These are phyloP conservation scores for Drosophila burlai DNA, from an alignment of 1,140 invertebrate genomes.

Conservation along the genomic window DNA sequence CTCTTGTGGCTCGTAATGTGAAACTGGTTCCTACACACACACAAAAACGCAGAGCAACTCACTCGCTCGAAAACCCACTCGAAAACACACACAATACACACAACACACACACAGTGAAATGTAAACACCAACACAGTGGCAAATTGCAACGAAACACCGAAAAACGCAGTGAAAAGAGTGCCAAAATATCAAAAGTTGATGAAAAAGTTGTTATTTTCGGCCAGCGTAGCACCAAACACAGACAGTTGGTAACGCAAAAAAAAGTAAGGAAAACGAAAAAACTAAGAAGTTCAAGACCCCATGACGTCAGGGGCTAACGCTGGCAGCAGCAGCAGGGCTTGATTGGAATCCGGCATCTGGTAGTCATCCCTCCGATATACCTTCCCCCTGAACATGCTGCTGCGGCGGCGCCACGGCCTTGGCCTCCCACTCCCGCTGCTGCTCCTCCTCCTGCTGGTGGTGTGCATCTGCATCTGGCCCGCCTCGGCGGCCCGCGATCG, in stretches of 20 bases:
- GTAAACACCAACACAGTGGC: slow-evolving; percentile 39
- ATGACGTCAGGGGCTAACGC: slow-evolving; percentile 63
- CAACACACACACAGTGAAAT: slow-evolving; percentile 36
- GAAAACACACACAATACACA: slow-evolving; percentile 39
- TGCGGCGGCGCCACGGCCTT: slow-evolving; percentile 40
- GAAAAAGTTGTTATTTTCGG: slow-evolving; percentile 64
- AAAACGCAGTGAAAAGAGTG: slow-evolving; percentile 75
- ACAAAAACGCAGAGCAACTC: slow-evolving; percentile 5
- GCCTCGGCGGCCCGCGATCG: slow-evolving; percentile 65
- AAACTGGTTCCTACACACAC: slow-evolving; percentile 72
- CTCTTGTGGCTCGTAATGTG: slow-evolving; percentile 64
- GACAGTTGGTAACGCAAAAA: slow-evolving; percentile 11
- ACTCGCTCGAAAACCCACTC: slow-evolving; percentile 28
- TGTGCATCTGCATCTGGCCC: slow-evolving; percentile 64
- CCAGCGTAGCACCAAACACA: slow-evolving; percentile 62
- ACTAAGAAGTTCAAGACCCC: slow-evolving; percentile 22
- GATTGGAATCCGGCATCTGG: slow-evolving; percentile 29
- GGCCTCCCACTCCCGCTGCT: slow-evolving; percentile 55
- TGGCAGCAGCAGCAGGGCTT: slow-evolving; percentile 29
- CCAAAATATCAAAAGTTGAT: slow-evolving; percentile 53
- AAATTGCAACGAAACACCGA: slow-evolving; percentile 62
- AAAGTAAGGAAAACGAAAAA: neutral
- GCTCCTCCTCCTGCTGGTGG: slow-evolving; percentile 56
- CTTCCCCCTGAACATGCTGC: slow-evolving; percentile 26
- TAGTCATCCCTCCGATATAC: neutral